Evolutionary conservation across 1,140 invertebrate genomes (phyloP), one percentile per base, ranked within the genome.

Genomic region (Papilio aristodemus): DNA sequence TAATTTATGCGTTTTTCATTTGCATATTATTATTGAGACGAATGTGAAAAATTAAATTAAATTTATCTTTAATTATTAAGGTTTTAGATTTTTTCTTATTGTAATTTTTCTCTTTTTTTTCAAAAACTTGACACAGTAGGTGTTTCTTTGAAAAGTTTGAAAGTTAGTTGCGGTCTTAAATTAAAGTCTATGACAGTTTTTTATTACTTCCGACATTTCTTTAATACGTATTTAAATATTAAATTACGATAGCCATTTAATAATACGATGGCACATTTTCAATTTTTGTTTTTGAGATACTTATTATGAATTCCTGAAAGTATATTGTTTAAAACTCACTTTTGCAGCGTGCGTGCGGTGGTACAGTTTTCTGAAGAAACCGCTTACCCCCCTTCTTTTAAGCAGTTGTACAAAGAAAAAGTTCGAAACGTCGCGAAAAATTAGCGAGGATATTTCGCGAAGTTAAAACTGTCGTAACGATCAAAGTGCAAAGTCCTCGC

Each of bases 401-500:
- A 50, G 27, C 39, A 36, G 60, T 64, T 22, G 37, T 38, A 64
- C 41, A 39, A 54, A 32, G 14, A 37, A 25, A 63, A 17, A 63
- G 41, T 39, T 25, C 67, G 50, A 6, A 27, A 25, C 62, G 39
- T 62, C 59, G 58, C 54, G 46, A 66, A 58, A 58, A 37, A 41
- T 8, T 69, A 43, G 27, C 6, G 37, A 60, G 37, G 37, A 54
- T 37, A 50, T 39, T 43, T 14, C 39, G 36, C 59, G 37, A 75
- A 75, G 68, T 72, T 73, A 39, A 54, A 54, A 58, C 57, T 62
- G 67, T 75, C 76, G 76, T 82, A 77, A 78, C 74, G 66, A 50
- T 73, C 58, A 83, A 83, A 86, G 80, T 84, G 38, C 43, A 50
- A 59, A 64, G 69, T 68, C 63, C 70, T 77, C 73, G 71, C 80